phyloP scores from a whole-genome alignment of 2,113 vertebrate genomes.

The Rhizomys pruinosus region DNA sequence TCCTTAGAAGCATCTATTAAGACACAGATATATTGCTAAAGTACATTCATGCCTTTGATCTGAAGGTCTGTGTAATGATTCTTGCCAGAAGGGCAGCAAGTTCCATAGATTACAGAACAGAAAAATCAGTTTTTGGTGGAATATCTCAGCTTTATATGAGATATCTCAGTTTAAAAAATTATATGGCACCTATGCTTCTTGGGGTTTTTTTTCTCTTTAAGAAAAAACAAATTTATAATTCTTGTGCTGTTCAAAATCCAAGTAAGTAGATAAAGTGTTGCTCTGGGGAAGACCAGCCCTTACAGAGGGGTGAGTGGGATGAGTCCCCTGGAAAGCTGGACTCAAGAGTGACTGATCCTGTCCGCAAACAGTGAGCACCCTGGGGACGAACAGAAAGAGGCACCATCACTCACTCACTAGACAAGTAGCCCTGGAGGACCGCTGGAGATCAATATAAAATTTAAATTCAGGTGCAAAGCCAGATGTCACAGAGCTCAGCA shows the following conservation, averaged over 20 bases:
- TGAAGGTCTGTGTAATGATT: conserved; percentile 56
- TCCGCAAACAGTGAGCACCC: background rate
- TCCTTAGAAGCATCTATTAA: conserved; percentile 65
- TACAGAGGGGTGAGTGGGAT: background rate
- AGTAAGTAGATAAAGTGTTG: background rate
- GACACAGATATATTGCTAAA: conserved; percentile 71
- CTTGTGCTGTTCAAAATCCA: background rate
- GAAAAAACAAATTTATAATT: conserved; percentile 8
- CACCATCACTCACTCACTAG: background rate
- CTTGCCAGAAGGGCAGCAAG: conserved; percentile 66
- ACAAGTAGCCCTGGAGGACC: background rate
- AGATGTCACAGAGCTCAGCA: background rate
- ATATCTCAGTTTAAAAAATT: conserved; percentile 17
- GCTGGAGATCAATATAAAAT: background rate
- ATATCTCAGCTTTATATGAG: background rate
- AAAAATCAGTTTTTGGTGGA: conserved; percentile 40
- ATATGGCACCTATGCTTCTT: background rate
- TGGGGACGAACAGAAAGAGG: background rate
- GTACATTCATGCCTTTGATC: conserved; percentile 63
- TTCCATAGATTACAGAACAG: conserved; percentile 54
- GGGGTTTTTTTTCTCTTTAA: background rate
- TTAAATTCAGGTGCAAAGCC: background rate
- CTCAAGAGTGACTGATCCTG: background rate
- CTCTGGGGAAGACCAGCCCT: background rate
- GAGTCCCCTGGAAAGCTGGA: background rate